A percentile compares a stretch with the other conserved stretches of the same genome.
Evolutionary conservation across 1,140 invertebrate species (phyloP).

Genomic region (Drepana arcuata): DNA sequence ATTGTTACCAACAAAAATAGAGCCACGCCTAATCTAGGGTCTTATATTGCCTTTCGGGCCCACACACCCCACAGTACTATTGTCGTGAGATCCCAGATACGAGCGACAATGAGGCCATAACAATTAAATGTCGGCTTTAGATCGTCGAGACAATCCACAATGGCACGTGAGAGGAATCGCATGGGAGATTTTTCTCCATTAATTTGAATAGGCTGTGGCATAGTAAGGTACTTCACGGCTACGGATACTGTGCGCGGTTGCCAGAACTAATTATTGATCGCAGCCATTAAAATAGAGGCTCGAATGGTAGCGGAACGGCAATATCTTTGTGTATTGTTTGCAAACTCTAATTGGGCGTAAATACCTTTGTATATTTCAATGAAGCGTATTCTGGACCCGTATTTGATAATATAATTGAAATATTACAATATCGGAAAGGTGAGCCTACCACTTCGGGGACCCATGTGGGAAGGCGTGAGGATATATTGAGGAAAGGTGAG

Average conservation of each 20-base stretch:
- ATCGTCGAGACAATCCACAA: conserved; percentile 49
- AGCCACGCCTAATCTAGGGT: no score
- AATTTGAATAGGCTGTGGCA: conserved; percentile 32
- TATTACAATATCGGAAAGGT: no score
- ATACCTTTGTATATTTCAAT: no score
- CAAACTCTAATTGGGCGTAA: no score
- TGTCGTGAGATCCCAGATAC: conserved; percentile 43
- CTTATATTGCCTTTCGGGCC: no score
- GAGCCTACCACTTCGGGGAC: no score
- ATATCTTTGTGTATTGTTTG: no score
- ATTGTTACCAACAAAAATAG: no score
- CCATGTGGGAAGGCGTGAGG: no score
- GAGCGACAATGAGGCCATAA: conserved; percentile 34
- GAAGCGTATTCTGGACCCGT: no score
- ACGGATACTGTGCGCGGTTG: conserved; percentile 18
- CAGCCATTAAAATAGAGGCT: conserved; percentile 1
- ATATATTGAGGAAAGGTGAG: no score
- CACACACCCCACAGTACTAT: conserved; percentile 17
- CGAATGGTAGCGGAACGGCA: neutral
- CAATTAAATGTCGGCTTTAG: conserved; percentile 52
- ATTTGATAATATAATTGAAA: no score
- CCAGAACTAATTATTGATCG: conserved; percentile 15
- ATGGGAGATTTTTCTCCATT: conserved; percentile 43
- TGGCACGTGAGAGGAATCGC: conserved; percentile 55
- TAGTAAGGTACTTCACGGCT: conserved; percentile 26